Base-by-base conservation (phyloP, 2,113 vertebrate genomes). In the Barbus barbus region DNA sequence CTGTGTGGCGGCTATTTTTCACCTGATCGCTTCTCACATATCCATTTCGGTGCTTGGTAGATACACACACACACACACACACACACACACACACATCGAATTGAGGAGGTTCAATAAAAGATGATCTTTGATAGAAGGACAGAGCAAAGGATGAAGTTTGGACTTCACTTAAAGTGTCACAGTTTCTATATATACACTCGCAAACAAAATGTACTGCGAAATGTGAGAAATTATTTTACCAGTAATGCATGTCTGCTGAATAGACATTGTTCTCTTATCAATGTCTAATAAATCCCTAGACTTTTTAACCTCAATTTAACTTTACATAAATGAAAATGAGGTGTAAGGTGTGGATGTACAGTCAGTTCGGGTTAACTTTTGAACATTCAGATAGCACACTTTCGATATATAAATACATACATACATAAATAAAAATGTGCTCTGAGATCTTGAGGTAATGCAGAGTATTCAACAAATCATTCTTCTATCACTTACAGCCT, bases 1-100 rank as follows among this genome's bases (percentile, higher is more conserved):
- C 44, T 51, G 72, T 72, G 69, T 51, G 72, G 24, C 24, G 4
- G n/a, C 77, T 80, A 80, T 80, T 80, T 80, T 65, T 80, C 78
- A 41, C 78, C 78, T 80, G 60, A 65, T 65, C 38, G 60, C 78
- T 80, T 41, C 28, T 44, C 83, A 58, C 41, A 77, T 26, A 84
- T 78, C 53, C 83, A 78, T 80, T 80, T 67, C 13, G 44, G 38
- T 67, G 60, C 5, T 31, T 9, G 36, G 75, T 77, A 58, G 75
- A 36, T 5, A 69, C 26, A 56, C 24, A 56, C 26, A 51, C 44
- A 26, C 72, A 28, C 26, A 11, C 74, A 11, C 46, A 53, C 73
- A 73, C 31, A 44, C 65, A 22, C 38, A 36, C 44, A 73, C 9
- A 58, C 44, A 36, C 16, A 38, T 38, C n/a, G 26, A 78, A 46